Base-by-base conservation (phyloP, 2,888 invertebrate genomes). In the Apamea sordens region DNA sequence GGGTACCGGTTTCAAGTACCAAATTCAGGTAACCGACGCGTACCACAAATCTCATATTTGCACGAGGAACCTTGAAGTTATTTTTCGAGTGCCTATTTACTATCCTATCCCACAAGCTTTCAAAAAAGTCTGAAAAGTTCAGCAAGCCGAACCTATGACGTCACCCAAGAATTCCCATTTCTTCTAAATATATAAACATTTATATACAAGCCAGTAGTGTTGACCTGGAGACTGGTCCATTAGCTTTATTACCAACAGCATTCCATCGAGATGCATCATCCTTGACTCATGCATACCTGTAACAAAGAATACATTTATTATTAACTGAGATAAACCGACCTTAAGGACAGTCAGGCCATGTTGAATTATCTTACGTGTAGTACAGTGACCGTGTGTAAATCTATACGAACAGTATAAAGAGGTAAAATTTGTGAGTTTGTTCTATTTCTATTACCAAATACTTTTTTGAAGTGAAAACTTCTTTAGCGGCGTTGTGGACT, bases 241-340 rank as follows among this genome's bases (percentile, higher is more conserved):
- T 90, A 88, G 78, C 73, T 83, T 89, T 83, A 80, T 68, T 70
- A 69, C 77, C 84, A 81, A 75, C 92, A 87, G 94, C 96, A 96
- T 96, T 95, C 96, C 94, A 77, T 32, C 18, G 41, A 80, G 89
- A 86, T 94, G 94, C 91, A 93, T 95, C 96, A 95, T 82, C 88
- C 89, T 84, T 94, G 95, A 95, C 94, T 92, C 93, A 94, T 84
- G 83, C 88, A 90, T 96, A 96, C 96, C 96, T 96, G 96, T 84
- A 96, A 96, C 95, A 96, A 96, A 92, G 93, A 93, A 94, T 89
- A 88, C 80, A 74, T 88, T 91, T 91, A 90, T 92, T 91, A 91
- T 80, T 86, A 36, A 83, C 10, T 21, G 73, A 82, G 87, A 84
- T 87, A 90, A 82, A 79, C 47, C 11, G n/a, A 80, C 69, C 73